These are phyloP conservation scores for Paedocypris sp. DNA, from an alignment of 2,113 vertebrate genomes.

Conservation along the genomic window DNA sequence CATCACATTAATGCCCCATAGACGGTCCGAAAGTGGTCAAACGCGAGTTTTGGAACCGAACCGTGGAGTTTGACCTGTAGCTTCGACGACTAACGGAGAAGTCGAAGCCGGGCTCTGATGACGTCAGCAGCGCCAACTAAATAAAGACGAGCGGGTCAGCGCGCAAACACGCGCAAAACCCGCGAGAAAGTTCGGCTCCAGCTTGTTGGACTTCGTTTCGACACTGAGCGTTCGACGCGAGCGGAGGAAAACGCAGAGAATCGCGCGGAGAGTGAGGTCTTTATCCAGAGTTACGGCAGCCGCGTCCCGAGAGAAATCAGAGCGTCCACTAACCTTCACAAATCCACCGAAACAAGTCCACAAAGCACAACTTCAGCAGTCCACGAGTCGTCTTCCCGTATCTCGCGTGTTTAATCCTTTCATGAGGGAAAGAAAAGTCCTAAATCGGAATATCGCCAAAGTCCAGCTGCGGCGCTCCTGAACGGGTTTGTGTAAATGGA, in stretches of 20 bases:
- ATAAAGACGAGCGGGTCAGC: background rate
- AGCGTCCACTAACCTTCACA: slow-evolving; percentile 40
- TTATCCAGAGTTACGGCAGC: background rate
- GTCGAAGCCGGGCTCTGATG: slow-evolving; percentile 37
- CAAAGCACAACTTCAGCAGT: slow-evolving; percentile 30
- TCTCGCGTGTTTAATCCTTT: slow-evolving; percentile 40
- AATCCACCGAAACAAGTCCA: slow-evolving; percentile 38
- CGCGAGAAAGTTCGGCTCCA: slow-evolving; percentile 4
- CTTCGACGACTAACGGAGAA: slow-evolving; percentile 55
- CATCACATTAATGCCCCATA: no score
- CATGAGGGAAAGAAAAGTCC: slow-evolving; percentile 42
- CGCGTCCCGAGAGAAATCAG: slow-evolving; percentile 9
- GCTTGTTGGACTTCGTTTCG: no score
- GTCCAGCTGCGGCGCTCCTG: slow-evolving; percentile 57
- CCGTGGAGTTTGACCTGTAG: background rate
- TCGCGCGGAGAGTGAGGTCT: background rate
- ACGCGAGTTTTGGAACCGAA: no score
- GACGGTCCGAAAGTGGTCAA: no score
- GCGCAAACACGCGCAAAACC: background rate
- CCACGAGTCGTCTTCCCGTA: slow-evolving; percentile 29
- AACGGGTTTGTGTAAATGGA: slow-evolving; percentile 59
- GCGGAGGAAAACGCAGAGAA: no score
- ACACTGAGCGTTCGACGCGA: no score
- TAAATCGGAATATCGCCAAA: slow-evolving; percentile 40
- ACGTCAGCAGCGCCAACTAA: slow-evolving; percentile 43